Evolutionary conservation across 2,113 vertebrate species (phyloP).

Genomic region (Pachycephala philippinensis): DNA sequence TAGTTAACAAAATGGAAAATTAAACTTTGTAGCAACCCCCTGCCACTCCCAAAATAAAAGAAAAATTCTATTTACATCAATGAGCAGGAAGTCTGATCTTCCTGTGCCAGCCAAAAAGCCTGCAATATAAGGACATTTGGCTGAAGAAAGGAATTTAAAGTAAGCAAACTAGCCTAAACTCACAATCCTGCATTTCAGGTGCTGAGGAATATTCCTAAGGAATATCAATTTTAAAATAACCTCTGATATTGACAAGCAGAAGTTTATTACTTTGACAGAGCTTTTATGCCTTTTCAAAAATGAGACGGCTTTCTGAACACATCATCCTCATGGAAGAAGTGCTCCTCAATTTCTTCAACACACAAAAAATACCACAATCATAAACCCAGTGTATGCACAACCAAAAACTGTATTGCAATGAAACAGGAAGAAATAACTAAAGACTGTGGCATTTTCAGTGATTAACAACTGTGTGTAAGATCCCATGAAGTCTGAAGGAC

Average conservation of each 20-base stretch:
- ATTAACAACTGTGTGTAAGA: not conserved
- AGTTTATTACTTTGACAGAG: not conserved
- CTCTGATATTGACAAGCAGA: not conserved
- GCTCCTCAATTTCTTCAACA: not conserved
- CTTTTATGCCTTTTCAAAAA: not conserved
- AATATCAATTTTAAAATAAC: not conserved
- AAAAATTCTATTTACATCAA: slow-evolving; percentile 58
- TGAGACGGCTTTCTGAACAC: not conserved
- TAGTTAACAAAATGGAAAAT: slow-evolving; percentile 69
- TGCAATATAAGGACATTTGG: slow-evolving; percentile 15
- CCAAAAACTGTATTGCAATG: fast-evolving
- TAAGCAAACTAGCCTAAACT: not conserved
- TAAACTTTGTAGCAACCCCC: slow-evolving; percentile 65
- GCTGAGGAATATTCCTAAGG: not conserved
- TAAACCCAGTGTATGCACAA: not conserved
- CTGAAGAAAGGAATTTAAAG: slow-evolving; percentile 16
- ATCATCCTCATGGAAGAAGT: not conserved
- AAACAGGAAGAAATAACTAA: not conserved
- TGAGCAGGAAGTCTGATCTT: slow-evolving; percentile 46
- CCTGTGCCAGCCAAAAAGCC: slow-evolving; percentile 39
- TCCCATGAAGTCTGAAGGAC: not conserved
- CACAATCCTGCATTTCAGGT: not conserved
- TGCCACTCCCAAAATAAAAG: slow-evolving; percentile 63
- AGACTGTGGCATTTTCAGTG: not conserved
- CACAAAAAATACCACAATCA: not conserved